Conservation (phyloP, 2,113 vertebrate genomes). For the Bufo gargarizans region DNA sequence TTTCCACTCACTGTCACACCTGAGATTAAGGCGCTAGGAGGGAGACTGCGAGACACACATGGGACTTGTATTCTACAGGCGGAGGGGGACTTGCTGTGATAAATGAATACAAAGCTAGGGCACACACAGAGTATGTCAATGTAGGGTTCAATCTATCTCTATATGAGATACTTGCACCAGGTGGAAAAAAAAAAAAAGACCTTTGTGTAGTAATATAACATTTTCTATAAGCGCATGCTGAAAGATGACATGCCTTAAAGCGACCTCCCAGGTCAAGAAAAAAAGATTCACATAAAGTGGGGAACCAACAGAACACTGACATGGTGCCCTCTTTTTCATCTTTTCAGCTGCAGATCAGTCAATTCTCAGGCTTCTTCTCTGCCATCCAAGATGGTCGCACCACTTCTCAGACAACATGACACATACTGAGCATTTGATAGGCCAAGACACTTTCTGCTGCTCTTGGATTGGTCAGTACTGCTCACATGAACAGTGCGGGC, state of each 20-base stretch:
- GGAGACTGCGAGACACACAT: background rate
- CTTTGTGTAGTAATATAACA: background rate
- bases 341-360: no score
- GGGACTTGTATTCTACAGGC: background rate
- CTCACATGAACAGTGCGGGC: no score
- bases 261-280: background rate
- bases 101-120: constrained; percentile 22
- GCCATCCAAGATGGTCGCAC: no score
- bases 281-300: no score
- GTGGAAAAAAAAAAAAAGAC: background rate
- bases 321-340: no score
- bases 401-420: no score
- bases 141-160: background rate
- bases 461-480: no score
- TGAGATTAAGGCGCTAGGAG: constrained; percentile 47
- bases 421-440: no score
- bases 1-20: constrained; percentile 56
- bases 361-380: no score
- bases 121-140: constrained; percentile 5
- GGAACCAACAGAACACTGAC: no score
- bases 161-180: background rate
- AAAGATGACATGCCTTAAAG: background rate
- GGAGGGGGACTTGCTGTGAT: constrained; percentile 15
- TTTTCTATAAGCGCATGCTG: background rate
- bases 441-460: no score